A percentile compares a stretch with the other conserved stretches of the same genome.
Evolutionary conservation across 2,113 vertebrate species (phyloP).

Genomic region (Sinosuthora webbiana): DNA sequence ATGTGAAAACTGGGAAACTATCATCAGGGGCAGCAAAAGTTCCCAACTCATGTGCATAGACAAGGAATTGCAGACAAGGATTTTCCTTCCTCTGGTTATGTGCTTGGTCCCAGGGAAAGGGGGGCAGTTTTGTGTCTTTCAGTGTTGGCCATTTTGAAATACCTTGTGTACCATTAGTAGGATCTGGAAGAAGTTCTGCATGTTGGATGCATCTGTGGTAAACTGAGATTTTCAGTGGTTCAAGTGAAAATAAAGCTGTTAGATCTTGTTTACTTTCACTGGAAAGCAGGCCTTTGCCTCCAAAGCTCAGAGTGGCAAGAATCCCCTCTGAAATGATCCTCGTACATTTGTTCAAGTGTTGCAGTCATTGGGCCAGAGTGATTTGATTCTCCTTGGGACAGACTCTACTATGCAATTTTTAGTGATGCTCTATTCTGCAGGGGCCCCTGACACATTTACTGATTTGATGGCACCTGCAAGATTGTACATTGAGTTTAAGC

Average conservation of each 20-base stretch:
- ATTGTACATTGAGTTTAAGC: background rate
- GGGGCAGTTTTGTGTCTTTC: background rate
- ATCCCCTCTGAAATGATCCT: background rate
- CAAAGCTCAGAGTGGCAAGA: background rate
- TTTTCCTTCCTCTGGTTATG: background rate
- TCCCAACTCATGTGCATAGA: background rate
- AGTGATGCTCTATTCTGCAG: background rate
- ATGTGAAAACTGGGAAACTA: background rate
- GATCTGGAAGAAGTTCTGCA: background rate
- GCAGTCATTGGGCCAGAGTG: background rate
- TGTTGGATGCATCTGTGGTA: background rate
- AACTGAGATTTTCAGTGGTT: background rate
- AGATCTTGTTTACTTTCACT: background rate
- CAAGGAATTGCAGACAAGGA: background rate
- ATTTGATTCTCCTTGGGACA: background rate
- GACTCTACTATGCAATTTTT: background rate
- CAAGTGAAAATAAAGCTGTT: background rate
- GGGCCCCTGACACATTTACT: background rate
- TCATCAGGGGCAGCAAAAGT: background rate
- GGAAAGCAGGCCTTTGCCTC: background rate
- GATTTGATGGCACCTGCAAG: background rate
- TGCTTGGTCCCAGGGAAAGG: background rate
- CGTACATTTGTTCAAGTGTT: accelerated
- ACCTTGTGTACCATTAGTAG: background rate
- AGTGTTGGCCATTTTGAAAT: background rate